Percentiles rank a stretch among this genome's conserved stretches.
phyloP scores from a whole-genome alignment of 2,113 vertebrate species.

The Apteryx owenii region DNA sequence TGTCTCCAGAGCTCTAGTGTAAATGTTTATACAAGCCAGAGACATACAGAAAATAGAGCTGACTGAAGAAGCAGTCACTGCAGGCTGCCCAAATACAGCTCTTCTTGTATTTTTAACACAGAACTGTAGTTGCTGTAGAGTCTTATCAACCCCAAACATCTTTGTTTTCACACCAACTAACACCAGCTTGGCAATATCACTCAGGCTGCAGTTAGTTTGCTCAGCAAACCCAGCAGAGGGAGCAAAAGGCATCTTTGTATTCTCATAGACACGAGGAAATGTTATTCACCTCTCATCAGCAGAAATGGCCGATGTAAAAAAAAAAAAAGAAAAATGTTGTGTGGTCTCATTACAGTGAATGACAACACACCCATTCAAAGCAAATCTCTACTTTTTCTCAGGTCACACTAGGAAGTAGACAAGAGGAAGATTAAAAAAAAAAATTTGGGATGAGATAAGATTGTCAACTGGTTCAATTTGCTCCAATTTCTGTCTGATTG shows the following conservation, averaged over 20 bases:
- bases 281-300: neutral
- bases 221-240: slow-evolving; percentile 8
- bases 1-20: slow-evolving; percentile 24
- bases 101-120: slow-evolving; percentile 11
- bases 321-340: neutral
- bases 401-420: neutral
- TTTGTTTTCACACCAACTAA: neutral
- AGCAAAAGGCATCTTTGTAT: neutral
- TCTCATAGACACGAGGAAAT: neutral
- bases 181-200: neutral
- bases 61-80: neutral
- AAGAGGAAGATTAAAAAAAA: neutral
- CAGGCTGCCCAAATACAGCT: slow-evolving; percentile 22
- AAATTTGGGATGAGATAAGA: neutral
- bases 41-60: slow-evolving; percentile 1
- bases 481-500: neutral
- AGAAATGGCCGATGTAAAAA: neutral
- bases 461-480: neutral
- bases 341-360: neutral
- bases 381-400: neutral
- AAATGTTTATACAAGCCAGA: slow-evolving; percentile 57
- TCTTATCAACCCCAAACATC: slow-evolving; percentile 50
- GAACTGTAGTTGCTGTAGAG: neutral
- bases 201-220: neutral
- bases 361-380: neutral